Evolutionary conservation across 2,113 vertebrate species (phyloP), one percentile per base, ranked within the genome.

Genomic region (Cololabis saira): DNA sequence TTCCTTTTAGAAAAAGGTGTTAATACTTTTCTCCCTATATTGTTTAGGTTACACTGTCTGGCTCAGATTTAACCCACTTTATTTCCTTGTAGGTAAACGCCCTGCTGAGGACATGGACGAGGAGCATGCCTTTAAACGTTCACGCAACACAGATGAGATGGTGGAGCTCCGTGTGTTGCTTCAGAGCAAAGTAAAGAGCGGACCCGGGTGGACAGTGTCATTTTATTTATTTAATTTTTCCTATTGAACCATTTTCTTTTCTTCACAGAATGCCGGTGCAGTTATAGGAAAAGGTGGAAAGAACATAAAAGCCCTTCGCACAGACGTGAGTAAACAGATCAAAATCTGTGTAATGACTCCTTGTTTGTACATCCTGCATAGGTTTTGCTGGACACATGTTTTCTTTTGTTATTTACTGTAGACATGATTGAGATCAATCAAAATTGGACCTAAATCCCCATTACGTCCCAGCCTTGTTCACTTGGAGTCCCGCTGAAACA

Each of bases 261-360:
- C 61, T 74, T 57, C 66, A 37, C 87, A 99, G 97, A 98, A 99
- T 84, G 97, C 97, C 63, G 97, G 97, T 66, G 97, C 97, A 82
- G 97, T 98, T 82, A 99, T 99, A 84, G 97, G 97, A 83, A 99
- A 99, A 91, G 97, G 96, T 87, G 97, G 97, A 84, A 99, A 99
- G 94, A 99, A 99, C 90, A 99, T 98, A 93, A 99, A 99, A 91
- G 96, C 96, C 22, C 93, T 98, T 65, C 96, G 97, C 88, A 98
- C 97, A 88, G 97, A 99, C 71, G 97, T 99, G 94, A 98, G 97
- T 99, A 94, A 93, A 93, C 45, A 2, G 45, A 53, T 56, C 12
- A 72, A 71, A 62, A 52, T 40, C 33, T 52, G n/a, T 60, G 37
- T 16, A 40, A 2, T n/a, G 47, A 15, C 27, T n/a, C 24, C 57